Evolutionary conservation across 2,888 invertebrate genomes (phyloP).

Genomic region (Dryocosmus kuriphilus): DNA sequence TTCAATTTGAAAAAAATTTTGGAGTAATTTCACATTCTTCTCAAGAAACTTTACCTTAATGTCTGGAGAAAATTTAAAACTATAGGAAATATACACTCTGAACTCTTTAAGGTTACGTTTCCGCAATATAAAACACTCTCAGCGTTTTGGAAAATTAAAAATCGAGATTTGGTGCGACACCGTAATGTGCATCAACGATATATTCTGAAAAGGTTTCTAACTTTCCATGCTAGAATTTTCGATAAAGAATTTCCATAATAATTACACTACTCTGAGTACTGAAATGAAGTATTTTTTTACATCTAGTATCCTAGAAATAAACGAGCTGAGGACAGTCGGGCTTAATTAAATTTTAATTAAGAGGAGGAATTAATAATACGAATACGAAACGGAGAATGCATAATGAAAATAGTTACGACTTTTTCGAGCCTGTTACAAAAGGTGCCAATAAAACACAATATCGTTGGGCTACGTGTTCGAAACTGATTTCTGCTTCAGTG

Average conservation of each 20-base stretch:
- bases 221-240: background rate
- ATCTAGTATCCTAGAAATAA: background rate
- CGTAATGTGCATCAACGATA: background rate
- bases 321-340: background rate
- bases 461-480: background rate
- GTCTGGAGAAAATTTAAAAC: no score
- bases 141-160: no score
- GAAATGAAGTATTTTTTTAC: slow-evolving; percentile 4
- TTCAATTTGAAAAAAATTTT: no score
- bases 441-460: slow-evolving; percentile 7
- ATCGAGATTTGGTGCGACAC: no score
- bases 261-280: background rate
- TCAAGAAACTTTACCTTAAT: no score
- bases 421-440: slow-evolving; percentile 24
- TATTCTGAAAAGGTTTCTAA: background rate
- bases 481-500: slow-evolving; percentile 9
- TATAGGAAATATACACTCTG: no score
- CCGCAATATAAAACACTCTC: no score
- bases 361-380: slow-evolving; percentile 24
- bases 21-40: no score
- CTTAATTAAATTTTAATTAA: slow-evolving; percentile 39
- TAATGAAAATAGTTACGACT: slow-evolving; percentile 28
- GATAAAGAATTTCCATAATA: slow-evolving; percentile 10
- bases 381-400: slow-evolving; percentile 15
- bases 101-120: no score